Percentiles rank a stretch among this genome's conserved stretches.
Conservation (phyloP, 2,888 invertebrate species). For the Venustoraphidia nigricollis region DNA sequence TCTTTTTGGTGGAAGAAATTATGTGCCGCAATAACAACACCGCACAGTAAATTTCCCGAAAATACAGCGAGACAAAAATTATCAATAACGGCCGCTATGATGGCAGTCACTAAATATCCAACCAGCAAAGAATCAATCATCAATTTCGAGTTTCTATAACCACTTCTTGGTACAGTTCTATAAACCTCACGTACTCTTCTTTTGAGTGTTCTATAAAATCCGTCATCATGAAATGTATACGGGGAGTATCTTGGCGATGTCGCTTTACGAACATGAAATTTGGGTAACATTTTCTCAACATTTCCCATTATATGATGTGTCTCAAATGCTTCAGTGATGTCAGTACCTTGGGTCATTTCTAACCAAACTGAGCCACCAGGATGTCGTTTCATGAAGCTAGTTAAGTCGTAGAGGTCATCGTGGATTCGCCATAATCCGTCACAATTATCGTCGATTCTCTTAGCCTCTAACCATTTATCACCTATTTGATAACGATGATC, state of each 20-base stretch:
- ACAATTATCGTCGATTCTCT: slow-evolving; percentile 50
- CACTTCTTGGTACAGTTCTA: slow-evolving; percentile 32
- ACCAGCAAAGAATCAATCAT: slow-evolving; percentile 27
- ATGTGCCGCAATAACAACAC: slow-evolving; percentile 47
- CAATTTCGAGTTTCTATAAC: slow-evolving; percentile 22
- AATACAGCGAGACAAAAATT: slow-evolving; percentile 28
- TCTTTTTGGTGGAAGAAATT: slow-evolving; percentile 64
- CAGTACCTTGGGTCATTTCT: slow-evolving; percentile 52
- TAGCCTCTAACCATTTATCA: slow-evolving; percentile 42
- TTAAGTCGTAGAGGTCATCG: slow-evolving; percentile 70
- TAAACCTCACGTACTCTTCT: slow-evolving; percentile 36
- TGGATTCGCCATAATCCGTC: slow-evolving; percentile 67
- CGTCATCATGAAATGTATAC: slow-evolving; percentile 55
- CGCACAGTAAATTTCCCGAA: slow-evolving; percentile 39
- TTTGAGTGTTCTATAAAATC: slow-evolving; percentile 59
- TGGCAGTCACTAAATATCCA: slow-evolving; percentile 22
- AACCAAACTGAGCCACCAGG: slow-evolving; percentile 77
- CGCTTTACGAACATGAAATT: slow-evolving; percentile 50
- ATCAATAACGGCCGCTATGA: slow-evolving; percentile 24
- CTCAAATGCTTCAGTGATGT: slow-evolving; percentile 70
- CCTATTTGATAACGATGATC: slow-evolving; percentile 20
- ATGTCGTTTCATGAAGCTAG: slow-evolving; percentile 60
- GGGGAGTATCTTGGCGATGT: slow-evolving; percentile 48
- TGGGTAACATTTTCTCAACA: slow-evolving; percentile 41
- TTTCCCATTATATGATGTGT: slow-evolving; percentile 46